Evolutionary conservation across 2,797 vertebrate species (phyloP), one percentile per base, ranked within the genome.

Genomic region (Acipenser ruthenus): DNA sequence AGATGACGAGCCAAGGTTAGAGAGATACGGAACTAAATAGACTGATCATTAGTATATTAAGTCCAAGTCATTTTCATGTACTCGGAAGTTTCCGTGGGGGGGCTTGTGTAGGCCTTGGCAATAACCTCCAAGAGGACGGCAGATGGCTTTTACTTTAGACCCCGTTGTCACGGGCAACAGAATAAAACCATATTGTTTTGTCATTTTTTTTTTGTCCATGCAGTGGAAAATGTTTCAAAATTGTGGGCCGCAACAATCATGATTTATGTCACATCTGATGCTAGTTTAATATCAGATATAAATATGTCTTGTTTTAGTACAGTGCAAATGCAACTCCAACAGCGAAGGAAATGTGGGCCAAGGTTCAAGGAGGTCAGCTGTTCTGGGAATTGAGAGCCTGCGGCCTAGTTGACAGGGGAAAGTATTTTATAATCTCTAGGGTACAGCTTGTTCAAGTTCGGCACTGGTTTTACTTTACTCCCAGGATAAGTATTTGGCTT

Each of bases 401-500:
- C 73, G 75, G 80, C 72, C 73, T 68, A 72, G 79, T 79, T 88
- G 83, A 86, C 77, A 75, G 80, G 81, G 83, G 80, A 80, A 87
- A 88, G 84, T 88, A 85, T 84, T 82, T 83, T 79, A 71, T 70
- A 66, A 67, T 88, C 88, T 85, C 87, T 72, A 70, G 87, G 76
- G 87, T 75, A 78, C 75, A 83, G 83, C 84, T 79, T 73, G 82
- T 81, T 86, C 84, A 82, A 82, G 82, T 85, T 84, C 82, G 82
- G 82, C 71, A 73, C 78, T 79, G 79, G 73, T 81, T 84, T 85
- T 77, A 82, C 83, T 80, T 83, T 75, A 75, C 87, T 86, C 87
- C 78, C 84, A 88, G 86, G 85, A 87, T 78, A 80, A 79, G 81
- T 80, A 85, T 75, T 89, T 89, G 86, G 85, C 85, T 82, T 64